These are phyloP conservation scores for Magallana gigas DNA, from an alignment of 1,140 invertebrate species.

Conservation along the genomic window DNA sequence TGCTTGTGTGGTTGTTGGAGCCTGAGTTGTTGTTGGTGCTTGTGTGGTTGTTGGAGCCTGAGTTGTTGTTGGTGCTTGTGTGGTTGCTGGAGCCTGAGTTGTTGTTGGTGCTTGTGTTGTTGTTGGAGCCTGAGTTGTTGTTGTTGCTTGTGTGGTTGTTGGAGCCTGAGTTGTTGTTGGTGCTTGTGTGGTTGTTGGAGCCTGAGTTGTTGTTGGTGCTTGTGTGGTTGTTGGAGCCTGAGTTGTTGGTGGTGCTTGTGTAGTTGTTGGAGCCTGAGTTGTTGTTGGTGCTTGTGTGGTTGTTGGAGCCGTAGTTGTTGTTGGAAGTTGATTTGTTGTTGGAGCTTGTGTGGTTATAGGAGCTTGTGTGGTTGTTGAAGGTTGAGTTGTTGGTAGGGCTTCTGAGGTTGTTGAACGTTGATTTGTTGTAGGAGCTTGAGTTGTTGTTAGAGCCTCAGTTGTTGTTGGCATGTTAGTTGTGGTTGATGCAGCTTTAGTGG, in stretches of 20 bases:
- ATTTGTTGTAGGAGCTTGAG: background rate
- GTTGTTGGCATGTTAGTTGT: background rate
- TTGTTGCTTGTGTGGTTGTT: background rate
- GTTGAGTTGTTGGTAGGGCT: background rate
- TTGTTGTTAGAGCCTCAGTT: background rate
- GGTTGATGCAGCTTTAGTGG: background rate
- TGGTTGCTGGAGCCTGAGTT: background rate
- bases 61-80: constrained; percentile 2
- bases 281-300: background rate
- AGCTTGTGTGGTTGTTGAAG: background rate
- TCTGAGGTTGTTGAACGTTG: background rate
- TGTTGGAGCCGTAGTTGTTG: background rate
- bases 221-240: background rate
- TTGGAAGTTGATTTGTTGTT: background rate
- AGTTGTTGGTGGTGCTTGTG: background rate
- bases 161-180: background rate
- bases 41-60: background rate
- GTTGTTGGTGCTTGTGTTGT: background rate
- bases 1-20: background rate
- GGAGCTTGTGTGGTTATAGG: background rate
- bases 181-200: background rate
- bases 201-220: background rate
- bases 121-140: background rate
- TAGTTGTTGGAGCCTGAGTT: background rate
- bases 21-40: background rate